Evolutionary conservation across 1,140 invertebrate genomes (phyloP).

Genomic region (Oscheius sp.): DNA sequence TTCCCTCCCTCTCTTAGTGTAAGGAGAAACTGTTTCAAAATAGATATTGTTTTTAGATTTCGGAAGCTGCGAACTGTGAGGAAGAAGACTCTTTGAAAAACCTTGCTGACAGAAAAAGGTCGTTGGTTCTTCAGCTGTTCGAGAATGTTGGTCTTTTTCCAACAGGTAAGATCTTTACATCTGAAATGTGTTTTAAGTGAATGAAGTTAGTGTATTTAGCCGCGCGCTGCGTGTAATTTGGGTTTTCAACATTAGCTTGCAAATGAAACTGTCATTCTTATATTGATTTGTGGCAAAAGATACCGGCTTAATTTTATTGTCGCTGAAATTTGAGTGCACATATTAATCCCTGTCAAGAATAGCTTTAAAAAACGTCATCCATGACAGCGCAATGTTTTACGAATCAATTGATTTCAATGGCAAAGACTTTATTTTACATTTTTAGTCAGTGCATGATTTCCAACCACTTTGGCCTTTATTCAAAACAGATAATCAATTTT

Average conservation of each 20-base stretch:
- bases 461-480: background rate
- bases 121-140: constrained; percentile 4
- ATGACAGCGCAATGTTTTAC: background rate
- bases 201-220: no score
- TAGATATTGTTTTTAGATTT: background rate
- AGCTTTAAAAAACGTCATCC: no score
- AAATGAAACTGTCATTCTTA: background rate
- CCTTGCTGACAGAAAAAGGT: background rate
- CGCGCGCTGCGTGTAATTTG: no score
- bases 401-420: background rate
- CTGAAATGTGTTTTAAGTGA: no score
- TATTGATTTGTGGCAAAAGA: background rate
- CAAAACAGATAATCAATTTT: background rate
- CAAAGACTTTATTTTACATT: no score
- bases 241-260: no score
- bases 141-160: constrained; percentile 1
- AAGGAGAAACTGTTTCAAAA: background rate
- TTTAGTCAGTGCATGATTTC: no score
- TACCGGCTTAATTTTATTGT: no score
- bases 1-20: background rate
- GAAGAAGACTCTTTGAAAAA: background rate
- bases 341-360: no score
- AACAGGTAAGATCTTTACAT: no score
- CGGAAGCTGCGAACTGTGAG: background rate
- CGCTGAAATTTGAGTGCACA: no score